phyloP scores from a whole-genome alignment of 2,113 vertebrate genomes.

The Emydocephalus ijimae region DNA sequence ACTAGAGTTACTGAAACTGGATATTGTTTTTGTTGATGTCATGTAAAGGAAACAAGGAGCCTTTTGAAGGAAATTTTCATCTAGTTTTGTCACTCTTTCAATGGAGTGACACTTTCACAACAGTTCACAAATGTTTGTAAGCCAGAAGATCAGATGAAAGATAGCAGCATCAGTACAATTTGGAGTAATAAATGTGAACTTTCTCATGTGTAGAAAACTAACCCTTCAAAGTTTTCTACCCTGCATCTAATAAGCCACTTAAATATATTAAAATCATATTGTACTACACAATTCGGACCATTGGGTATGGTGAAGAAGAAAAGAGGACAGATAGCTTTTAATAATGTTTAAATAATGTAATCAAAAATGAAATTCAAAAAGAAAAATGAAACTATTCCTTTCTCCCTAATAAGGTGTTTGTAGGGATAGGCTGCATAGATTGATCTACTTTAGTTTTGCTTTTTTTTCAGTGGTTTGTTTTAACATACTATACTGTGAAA shows the following conservation, averaged over 20 bases:
- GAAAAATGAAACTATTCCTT: neutral
- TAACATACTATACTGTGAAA: neutral
- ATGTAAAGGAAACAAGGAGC: neutral
- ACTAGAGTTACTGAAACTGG: neutral
- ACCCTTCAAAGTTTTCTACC: neutral
- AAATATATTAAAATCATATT: neutral
- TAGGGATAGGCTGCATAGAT: neutral
- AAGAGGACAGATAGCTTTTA: neutral
- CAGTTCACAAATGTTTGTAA: neutral
- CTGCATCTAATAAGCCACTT: neutral
- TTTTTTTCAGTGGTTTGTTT: neutral
- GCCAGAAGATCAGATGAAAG: neutral
- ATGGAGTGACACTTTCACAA: neutral
- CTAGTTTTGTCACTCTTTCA: neutral
- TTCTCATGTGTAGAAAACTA: neutral
- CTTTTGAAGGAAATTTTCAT: neutral
- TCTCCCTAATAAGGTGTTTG: neutral
- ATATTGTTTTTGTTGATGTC: neutral
- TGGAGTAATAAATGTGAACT: neutral
- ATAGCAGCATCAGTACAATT: neutral
- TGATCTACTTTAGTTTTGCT: neutral
- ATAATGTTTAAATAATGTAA: neutral
- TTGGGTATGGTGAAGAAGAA: neutral
- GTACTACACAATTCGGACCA: neutral
- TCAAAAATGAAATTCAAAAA: neutral